phyloP scores from a whole-genome alignment of 2,888 invertebrate species.

The Tenthredo scrophulariae region DNA sequence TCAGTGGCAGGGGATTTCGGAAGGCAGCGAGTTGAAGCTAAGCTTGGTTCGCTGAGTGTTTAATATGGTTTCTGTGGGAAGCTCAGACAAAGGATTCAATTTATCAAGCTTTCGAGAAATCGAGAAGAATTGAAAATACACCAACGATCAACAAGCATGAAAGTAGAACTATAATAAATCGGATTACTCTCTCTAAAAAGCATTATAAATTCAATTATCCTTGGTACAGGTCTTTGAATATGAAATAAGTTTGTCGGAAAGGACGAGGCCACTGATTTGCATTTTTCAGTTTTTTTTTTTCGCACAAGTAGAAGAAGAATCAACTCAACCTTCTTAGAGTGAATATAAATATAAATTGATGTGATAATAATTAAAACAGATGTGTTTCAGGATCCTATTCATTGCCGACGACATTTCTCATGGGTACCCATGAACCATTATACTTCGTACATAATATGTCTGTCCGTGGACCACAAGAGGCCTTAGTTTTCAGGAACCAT shows the following conservation, averaged over 20 bases:
- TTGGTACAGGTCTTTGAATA: slow-evolving; percentile 21
- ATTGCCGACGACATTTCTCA: slow-evolving; percentile 18
- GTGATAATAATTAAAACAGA: not conserved
- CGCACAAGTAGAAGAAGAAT: not conserved
- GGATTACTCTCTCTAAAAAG: not conserved
- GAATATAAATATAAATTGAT: slow-evolving; percentile 37
- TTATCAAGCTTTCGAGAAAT: slow-evolving; percentile 57
- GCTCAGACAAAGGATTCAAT: slow-evolving; percentile 58
- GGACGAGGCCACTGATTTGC: not conserved
- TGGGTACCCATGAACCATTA: slow-evolving; percentile 8
- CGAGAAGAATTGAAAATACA: slow-evolving; percentile 42
- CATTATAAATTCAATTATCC: slow-evolving; percentile 16
- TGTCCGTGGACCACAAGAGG: slow-evolving; percentile 30
- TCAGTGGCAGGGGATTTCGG: slow-evolving; percentile 59
- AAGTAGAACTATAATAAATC: slow-evolving; percentile 24
- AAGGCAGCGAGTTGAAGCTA: slow-evolving; percentile 58
- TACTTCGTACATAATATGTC: slow-evolving; percentile 41
- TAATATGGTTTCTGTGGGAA: slow-evolving; percentile 59
- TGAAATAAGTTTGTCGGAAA: slow-evolving; percentile 18
- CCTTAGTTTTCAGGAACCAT: slow-evolving; percentile 33
- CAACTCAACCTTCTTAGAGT: not conserved
- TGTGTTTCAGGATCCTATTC: not conserved
- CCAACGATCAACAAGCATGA: slow-evolving; percentile 26
- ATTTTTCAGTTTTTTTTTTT: slow-evolving; percentile 4
- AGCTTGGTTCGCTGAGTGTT: slow-evolving; percentile 58